Conservation (phyloP, 2,888 invertebrate genomes). For the Ethmia dodecea region DNA sequence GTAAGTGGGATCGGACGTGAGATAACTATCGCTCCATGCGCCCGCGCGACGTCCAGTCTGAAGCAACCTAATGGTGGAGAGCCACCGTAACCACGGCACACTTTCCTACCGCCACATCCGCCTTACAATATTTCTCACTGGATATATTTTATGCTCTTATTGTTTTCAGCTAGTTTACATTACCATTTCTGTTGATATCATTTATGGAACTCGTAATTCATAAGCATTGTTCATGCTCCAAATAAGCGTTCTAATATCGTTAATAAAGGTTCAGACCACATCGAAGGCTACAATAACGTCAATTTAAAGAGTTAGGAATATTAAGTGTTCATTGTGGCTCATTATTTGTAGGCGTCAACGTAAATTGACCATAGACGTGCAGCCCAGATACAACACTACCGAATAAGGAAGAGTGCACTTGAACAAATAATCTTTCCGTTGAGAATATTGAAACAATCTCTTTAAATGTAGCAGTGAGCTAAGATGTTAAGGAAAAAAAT, state of each 20-base stretch:
- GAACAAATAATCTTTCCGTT: conserved; percentile 53
- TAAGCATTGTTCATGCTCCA: conserved; percentile 1
- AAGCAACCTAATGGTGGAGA: conserved; percentile 28
- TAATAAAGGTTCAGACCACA: too few species aligned
- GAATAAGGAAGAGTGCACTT: conserved; percentile 60
- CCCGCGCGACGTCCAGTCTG: conserved; percentile 32
- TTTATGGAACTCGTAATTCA: conserved; percentile 1
- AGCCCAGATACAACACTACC: conserved; percentile 26
- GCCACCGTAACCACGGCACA: conserved; percentile 48
- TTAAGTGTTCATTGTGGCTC: conserved; percentile 20
- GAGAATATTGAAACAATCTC: conserved; percentile 35
- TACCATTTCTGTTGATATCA: conserved; percentile 10
- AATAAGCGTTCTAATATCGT: too few species aligned
- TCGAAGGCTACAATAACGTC: neutral
- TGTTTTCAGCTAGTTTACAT: conserved; percentile 26
- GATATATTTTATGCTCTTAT: conserved; percentile 42
- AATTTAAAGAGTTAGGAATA: neutral
- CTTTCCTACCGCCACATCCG: conserved; percentile 62
- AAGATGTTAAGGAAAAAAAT: conserved; percentile 30
- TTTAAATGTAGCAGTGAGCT: conserved; percentile 39
- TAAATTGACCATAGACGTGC: conserved; percentile 31
- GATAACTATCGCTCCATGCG: conserved; percentile 37
- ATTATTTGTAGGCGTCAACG: conserved; percentile 15
- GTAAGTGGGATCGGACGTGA: conserved; percentile 38
- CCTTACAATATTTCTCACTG: conserved; percentile 36